Conservation (phyloP, 2,888 invertebrate genomes). For the Fragum fragum region DNA sequence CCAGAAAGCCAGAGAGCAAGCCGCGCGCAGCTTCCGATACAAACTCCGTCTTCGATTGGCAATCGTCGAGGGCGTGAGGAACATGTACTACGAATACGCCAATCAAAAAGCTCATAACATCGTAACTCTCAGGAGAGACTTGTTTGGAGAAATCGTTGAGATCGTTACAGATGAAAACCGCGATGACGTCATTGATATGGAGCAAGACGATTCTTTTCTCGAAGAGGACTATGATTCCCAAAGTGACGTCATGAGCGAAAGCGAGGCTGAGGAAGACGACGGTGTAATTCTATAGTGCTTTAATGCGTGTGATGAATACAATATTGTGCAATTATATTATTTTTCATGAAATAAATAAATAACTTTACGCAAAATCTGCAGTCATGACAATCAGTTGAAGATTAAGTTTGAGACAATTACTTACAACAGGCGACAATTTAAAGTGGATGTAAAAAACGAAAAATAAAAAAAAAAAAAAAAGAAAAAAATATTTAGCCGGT, state of each 20-base stretch:
- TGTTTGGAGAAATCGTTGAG: constrained; percentile 65
- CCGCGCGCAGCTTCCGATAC: constrained; percentile 64
- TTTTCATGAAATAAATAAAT: no score
- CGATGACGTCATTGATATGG: constrained; percentile 13
- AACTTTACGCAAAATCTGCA: no score
- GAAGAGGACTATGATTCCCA: constrained; percentile 36
- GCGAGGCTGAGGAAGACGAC: constrained; percentile 14
- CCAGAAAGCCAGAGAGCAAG: constrained; percentile 40
- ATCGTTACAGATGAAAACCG: constrained; percentile 47
- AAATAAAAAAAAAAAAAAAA: no score
- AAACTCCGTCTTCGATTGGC: constrained; percentile 64
- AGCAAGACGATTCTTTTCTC: constrained; percentile 26
- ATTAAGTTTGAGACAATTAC: no score
- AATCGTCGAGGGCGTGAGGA: constrained; percentile 62
- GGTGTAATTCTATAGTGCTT: constrained; percentile 12
- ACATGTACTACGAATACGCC: constrained; percentile 67
- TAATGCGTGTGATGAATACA: not conserved
- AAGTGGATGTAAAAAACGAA: no score
- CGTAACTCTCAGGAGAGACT: constrained; percentile 53
- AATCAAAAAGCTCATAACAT: constrained; percentile 61
- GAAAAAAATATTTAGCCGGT: no score
- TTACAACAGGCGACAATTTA: no score
- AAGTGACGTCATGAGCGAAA: constrained; percentile 6
- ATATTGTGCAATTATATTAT: no score
- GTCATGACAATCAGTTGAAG: no score